phyloP scores from a whole-genome alignment of 2,797 vertebrate genomes.

The Trichosurus vulpecula region DNA sequence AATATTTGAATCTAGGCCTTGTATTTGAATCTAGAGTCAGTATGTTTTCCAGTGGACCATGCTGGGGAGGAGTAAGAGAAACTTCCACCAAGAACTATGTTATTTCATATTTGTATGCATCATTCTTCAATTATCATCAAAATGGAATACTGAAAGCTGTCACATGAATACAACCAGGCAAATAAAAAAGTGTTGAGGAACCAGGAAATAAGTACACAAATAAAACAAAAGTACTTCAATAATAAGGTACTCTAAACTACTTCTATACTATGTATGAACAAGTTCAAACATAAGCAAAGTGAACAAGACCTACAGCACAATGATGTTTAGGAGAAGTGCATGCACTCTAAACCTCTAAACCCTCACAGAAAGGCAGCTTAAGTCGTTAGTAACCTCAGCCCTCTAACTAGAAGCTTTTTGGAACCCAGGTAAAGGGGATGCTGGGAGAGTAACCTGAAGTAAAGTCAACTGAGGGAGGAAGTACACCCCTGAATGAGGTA shows the following conservation, averaged over 20 bases:
- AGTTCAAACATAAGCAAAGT: neutral
- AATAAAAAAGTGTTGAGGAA: slow-evolving; percentile 17
- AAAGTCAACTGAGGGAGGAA: neutral
- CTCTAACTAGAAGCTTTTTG: neutral
- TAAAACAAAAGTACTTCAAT: neutral
- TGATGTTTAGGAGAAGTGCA: neutral
- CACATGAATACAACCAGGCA: neutral
- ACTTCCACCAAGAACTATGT: neutral
- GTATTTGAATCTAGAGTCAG: neutral
- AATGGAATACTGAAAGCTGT: neutral
- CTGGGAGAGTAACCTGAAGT: neutral
- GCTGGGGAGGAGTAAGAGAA: slow-evolving; percentile 3
- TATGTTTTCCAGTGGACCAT: neutral
- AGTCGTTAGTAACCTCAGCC: neutral
- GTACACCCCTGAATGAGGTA: too few species aligned
- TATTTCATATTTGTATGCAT: neutral
- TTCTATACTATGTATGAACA: neutral
- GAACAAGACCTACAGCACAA: slow-evolving; percentile 17
- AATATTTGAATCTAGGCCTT: neutral
- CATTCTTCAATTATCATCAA: neutral
- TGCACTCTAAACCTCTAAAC: neutral
- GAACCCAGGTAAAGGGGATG: neutral
- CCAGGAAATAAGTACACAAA: neutral
- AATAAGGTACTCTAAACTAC: neutral
- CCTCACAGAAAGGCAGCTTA: neutral